Conservation (phyloP, 2,888 invertebrate species). For the Drosophila koepferae region DNA sequence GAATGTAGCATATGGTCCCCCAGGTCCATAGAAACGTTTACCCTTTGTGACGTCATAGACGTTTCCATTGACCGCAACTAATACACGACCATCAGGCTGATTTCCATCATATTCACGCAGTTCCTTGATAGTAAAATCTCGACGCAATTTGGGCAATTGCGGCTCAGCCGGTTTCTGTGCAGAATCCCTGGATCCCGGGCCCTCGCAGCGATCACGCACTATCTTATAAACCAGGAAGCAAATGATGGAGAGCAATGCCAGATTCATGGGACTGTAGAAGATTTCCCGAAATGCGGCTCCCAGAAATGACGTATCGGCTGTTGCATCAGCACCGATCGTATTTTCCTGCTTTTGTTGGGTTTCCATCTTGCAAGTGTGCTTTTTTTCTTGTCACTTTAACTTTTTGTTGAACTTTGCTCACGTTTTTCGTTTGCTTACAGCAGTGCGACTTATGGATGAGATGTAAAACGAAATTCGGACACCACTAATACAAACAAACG, state of each 20-base stretch:
- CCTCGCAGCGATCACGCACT: constrained; percentile 86
- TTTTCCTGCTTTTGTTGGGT: constrained; percentile 25
- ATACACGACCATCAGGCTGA: constrained; percentile 93
- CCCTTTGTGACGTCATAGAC: constrained; percentile 98
- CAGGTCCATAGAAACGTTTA: constrained; percentile 96
- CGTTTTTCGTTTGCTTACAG: constrained; percentile 10
- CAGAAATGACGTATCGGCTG: constrained; percentile 55
- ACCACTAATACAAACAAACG: constrained; percentile 33
- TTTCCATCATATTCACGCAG: constrained; percentile 94
- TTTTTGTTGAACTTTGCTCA: constrained; percentile 46
- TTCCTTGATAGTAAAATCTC: constrained; percentile 96
- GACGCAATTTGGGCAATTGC: constrained; percentile 92
- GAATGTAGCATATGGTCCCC: constrained; percentile 97
- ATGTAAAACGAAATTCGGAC: constrained; percentile 41
- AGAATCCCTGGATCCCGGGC: constrained; percentile 73
- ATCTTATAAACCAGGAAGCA: constrained; percentile 91
- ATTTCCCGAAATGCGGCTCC: constrained; percentile 87
- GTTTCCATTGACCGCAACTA: constrained; percentile 97
- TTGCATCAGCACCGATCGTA: constrained; percentile 48
- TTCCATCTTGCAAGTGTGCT: constrained; percentile 37
- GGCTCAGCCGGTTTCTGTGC: constrained; percentile 85
- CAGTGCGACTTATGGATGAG: constrained; percentile 22
- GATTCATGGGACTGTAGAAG: constrained; percentile 90
- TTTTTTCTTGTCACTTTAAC: constrained; percentile 11
- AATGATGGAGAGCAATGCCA: constrained; percentile 89